These are phyloP conservation scores for Antennarius striatus DNA, from an alignment of 2,113 vertebrate genomes.

Conservation along the genomic window DNA sequence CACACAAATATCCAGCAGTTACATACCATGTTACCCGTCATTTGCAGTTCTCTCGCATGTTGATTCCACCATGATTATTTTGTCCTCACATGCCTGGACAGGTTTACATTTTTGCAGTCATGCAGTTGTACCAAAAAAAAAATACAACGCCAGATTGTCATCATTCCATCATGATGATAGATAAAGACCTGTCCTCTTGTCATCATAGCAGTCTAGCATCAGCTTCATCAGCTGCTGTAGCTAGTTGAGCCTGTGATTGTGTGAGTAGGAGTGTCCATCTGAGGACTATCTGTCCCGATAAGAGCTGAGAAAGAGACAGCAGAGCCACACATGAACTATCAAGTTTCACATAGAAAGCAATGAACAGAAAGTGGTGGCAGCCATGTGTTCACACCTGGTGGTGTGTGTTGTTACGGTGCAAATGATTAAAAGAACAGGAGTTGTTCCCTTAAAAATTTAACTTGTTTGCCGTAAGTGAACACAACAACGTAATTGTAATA, in stretches of 20 bases:
- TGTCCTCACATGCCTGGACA: conserved; percentile 26
- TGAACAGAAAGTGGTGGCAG: background rate
- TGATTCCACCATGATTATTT: background rate
- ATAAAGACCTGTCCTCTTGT: conserved; percentile 71
- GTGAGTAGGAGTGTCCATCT: conserved; percentile 56
- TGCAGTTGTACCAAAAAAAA: conserved; percentile 9
- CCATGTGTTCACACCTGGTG: background rate
- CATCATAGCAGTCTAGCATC: conserved; percentile 63
- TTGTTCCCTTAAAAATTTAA: too few relatives aligned
- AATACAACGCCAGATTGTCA: conserved; percentile 63
- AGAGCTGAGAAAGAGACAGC: conserved; percentile 46
- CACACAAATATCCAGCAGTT: conserved; percentile 1
- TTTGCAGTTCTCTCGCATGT: conserved; percentile 8
- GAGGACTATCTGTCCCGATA: conserved; percentile 58
- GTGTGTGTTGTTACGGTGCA: too few relatives aligned
- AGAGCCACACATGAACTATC: conserved; percentile 32
- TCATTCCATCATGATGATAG: conserved; percentile 72
- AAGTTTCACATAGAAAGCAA: conserved; percentile 7
- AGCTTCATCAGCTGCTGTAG: conserved; percentile 61
- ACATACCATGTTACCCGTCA: background rate
- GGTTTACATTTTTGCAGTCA: conserved; percentile 21
- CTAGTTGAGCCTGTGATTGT: conserved; percentile 53
- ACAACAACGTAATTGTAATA: too few relatives aligned
- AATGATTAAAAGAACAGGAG: too few relatives aligned
- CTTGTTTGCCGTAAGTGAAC: too few relatives aligned